A percentile compares a stretch with the other conserved stretches of the same genome.
These are phyloP conservation scores for Sarcophaga caerulescens DNA, from an alignment of 2,888 invertebrate species.

Conservation along the genomic window DNA sequence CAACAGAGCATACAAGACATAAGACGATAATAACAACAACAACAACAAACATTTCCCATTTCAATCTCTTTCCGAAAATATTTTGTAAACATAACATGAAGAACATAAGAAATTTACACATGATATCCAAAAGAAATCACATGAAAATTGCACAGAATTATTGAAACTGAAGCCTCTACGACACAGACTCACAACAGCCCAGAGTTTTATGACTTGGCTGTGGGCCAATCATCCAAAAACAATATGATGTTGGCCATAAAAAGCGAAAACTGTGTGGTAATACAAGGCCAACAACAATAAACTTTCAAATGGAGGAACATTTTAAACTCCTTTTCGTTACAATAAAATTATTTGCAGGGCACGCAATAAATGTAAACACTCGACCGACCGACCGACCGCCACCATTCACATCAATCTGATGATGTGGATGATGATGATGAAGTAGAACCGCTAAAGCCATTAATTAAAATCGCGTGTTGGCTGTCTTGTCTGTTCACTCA, in stretches of 20 bases:
- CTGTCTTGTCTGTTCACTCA: slow-evolving; percentile 37
- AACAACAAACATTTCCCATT: not conserved
- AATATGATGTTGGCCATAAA: slow-evolving; percentile 18
- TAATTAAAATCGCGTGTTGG: slow-evolving; percentile 67
- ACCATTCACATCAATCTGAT: slow-evolving; percentile 17
- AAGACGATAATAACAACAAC: no score
- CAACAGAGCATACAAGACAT: not conserved
- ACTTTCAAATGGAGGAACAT: not conserved
- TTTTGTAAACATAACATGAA: slow-evolving; percentile 40
- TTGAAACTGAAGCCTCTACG: not conserved
- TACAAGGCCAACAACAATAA: not conserved
- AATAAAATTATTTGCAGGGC: slow-evolving; percentile 44
- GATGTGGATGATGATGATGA: not conserved
- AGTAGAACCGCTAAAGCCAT: slow-evolving; percentile 55
- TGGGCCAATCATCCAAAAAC: slow-evolving; percentile 45
- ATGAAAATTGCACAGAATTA: slow-evolving; percentile 28
- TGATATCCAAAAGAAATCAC: slow-evolving; percentile 35
- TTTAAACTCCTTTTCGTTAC: not conserved
- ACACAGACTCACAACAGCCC: no score
- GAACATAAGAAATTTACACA: slow-evolving; percentile 28
- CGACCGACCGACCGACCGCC: no score
- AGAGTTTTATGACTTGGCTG: slow-evolving; percentile 43
- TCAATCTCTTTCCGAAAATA: slow-evolving; percentile 36
- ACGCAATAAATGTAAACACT: slow-evolving; percentile 12
- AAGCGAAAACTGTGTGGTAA: not conserved